These are phyloP conservation scores for Drosophila testacea DNA, from an alignment of 2,888 invertebrate genomes.

Conservation along the genomic window DNA sequence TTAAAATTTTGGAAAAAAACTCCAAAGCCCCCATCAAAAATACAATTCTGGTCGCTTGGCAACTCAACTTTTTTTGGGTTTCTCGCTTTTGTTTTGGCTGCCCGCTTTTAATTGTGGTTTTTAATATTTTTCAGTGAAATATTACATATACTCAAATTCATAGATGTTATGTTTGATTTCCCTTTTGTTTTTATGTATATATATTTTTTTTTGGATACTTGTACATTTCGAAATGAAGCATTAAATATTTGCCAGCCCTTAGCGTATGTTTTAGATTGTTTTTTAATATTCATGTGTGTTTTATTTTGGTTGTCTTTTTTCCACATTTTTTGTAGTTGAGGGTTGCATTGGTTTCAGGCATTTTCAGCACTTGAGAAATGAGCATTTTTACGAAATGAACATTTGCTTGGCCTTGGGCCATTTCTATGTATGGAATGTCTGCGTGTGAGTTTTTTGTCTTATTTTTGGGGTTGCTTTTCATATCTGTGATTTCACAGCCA, in stretches of 20 bases:
- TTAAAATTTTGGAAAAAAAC: slow-evolving; percentile 71
- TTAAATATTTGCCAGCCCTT: slow-evolving; percentile 71
- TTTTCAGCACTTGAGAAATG: slow-evolving; percentile 75
- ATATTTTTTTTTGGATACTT: neutral
- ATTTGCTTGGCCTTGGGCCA: slow-evolving; percentile 70
- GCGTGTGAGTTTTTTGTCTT: neutral
- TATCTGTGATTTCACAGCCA: slow-evolving; percentile 24
- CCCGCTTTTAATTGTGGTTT: slow-evolving; percentile 77
- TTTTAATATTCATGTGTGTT: slow-evolving; percentile 69
- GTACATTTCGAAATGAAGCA: slow-evolving; percentile 63
- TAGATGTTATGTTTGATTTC: slow-evolving; percentile 60
- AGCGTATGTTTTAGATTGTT: slow-evolving; percentile 71
- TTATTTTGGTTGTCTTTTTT: slow-evolving; percentile 14
- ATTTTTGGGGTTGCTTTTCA: slow-evolving; percentile 36
- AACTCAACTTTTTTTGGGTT: slow-evolving; percentile 19
- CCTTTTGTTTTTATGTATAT: slow-evolving; percentile 14
- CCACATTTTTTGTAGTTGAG: slow-evolving; percentile 11
- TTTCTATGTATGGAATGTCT: slow-evolving; percentile 6
- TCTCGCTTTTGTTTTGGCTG: slow-evolving; percentile 29
- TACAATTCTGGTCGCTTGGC: slow-evolving; percentile 1
- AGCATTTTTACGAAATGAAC: slow-evolving; percentile 74
- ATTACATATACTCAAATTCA: slow-evolving; percentile 29
- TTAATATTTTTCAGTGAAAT: slow-evolving; percentile 50
- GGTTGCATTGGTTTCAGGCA: slow-evolving; percentile 41
- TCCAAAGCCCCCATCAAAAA: neutral